Percentiles rank a stretch among this genome's conserved stretches.
phyloP scores from a whole-genome alignment of 2,113 vertebrate species.

The Bombycilla garrulus region DNA sequence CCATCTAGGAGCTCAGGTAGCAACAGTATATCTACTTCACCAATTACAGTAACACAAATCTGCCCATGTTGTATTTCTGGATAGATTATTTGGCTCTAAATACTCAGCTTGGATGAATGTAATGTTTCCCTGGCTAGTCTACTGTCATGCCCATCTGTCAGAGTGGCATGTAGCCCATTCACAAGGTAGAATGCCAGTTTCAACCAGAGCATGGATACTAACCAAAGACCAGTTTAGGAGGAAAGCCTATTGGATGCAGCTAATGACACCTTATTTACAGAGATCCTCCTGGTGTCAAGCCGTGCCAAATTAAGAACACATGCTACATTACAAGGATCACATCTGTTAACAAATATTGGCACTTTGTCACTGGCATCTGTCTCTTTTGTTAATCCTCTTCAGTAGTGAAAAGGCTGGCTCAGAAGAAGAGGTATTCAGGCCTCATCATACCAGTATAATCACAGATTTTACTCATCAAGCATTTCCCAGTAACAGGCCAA shows the following conservation, averaged over 20 bases:
- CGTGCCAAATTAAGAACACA: constrained; percentile 69
- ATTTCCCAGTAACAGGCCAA: background rate
- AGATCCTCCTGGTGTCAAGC: constrained; percentile 58
- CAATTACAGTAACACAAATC: background rate
- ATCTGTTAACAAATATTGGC: constrained; percentile 61
- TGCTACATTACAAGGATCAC: constrained; percentile 52
- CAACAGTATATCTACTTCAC: background rate
- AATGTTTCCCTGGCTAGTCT: constrained; percentile 67
- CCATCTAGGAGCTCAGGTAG: background rate
- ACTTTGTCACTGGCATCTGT: constrained; percentile 52
- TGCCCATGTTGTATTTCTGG: constrained; percentile 26
- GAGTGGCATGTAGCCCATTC: constrained; percentile 67
- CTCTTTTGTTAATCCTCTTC: constrained; percentile 50
- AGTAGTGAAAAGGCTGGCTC: constrained; percentile 29
- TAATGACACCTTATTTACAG: constrained; percentile 65
- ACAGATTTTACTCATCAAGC: constrained; percentile 4
- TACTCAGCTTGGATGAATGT: constrained; percentile 58
- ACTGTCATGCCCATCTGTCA: constrained; percentile 72
- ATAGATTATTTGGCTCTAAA: constrained; percentile 45
- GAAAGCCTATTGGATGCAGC: constrained; percentile 32
- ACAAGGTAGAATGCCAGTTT: constrained; percentile 55
- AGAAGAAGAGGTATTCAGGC: background rate
- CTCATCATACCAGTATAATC: background rate
- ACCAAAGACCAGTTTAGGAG: constrained; percentile 48
- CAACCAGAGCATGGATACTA: constrained; percentile 19